A percentile compares a stretch with the other conserved stretches of the same genome.
These are phyloP conservation scores for Neomicropteryx cornuta DNA, from an alignment of 1,140 invertebrate genomes.

Conservation along the genomic window DNA sequence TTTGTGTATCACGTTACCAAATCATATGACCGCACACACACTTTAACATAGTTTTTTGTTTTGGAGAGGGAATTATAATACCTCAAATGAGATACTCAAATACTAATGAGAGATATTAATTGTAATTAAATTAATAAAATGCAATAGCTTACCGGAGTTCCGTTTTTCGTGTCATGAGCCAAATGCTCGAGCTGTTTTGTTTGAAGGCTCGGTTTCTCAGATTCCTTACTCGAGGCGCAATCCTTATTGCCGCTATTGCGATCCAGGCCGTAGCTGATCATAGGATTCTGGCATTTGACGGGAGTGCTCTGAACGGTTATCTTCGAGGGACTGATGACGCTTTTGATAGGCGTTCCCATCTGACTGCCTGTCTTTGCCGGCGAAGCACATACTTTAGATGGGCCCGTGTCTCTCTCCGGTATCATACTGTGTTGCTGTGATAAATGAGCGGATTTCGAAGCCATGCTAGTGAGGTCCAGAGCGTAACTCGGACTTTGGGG, in stretches of 20 bases:
- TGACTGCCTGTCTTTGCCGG: slow-evolving; percentile 24
- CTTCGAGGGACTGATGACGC: slow-evolving; percentile 17
- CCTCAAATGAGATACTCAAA: no score
- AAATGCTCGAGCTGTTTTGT: neutral
- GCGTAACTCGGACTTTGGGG: slow-evolving; percentile 9
- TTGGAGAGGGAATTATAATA: no score
- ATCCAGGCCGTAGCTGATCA: slow-evolving; percentile 25
- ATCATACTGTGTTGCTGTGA: slow-evolving; percentile 40
- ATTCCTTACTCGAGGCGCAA: slow-evolving; percentile 12
- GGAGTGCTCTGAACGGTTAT: slow-evolving; percentile 29
- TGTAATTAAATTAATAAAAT: no score
- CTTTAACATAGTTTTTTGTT: no score
- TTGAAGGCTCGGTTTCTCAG: neutral
- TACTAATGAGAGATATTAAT: no score
- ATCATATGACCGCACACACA: no score
- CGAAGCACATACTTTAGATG: slow-evolving; percentile 32
- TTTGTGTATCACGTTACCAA: no score
- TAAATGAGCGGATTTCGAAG: slow-evolving; percentile 17
- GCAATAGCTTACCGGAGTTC: no score
- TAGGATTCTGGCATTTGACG: slow-evolving; percentile 43
- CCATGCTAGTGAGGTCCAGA: slow-evolving; percentile 6
- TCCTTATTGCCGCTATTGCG: slow-evolving; percentile 18
- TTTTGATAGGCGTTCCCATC: slow-evolving; percentile 16
- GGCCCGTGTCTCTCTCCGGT: slow-evolving; percentile 43
- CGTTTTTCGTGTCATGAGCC: no score